Evolutionary conservation across 2,797 vertebrate genomes (phyloP).

Genomic region (Heliangelus exortis): DNA sequence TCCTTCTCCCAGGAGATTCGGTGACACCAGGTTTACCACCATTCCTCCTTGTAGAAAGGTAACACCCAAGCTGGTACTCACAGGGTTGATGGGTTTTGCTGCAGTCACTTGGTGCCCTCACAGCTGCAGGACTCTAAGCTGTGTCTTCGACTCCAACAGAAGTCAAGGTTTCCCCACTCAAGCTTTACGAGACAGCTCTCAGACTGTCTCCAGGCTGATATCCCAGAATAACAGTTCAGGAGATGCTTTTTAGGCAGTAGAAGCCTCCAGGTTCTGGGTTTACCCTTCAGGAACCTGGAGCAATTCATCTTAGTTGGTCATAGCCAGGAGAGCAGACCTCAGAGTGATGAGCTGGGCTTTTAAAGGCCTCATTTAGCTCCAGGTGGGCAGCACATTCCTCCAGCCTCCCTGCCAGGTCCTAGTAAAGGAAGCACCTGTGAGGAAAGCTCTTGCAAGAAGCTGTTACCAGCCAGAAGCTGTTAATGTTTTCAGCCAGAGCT

Average conservation of each 20-base stretch:
- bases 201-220: neutral
- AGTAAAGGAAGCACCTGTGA: neutral
- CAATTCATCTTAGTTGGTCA: neutral
- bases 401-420: neutral
- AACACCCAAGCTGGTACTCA: neutral
- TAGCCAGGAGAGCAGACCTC: neutral
- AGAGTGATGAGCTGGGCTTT: neutral
- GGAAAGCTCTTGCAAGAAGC: neutral
- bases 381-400: neutral
- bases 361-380: neutral
- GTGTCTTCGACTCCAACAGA: neutral
- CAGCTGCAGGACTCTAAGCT: neutral
- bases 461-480: neutral
- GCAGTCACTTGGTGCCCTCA: neutral
- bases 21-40: neutral
- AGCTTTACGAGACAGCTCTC: neutral
- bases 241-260: neutral
- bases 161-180: neutral
- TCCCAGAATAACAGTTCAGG: neutral
- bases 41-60: neutral
- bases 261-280: neutral
- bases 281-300: neutral
- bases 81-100: rapidly evolving
- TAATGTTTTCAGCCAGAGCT: neutral
- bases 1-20: neutral